These are phyloP conservation scores for Drosophila pseudotalamancana DNA, from an alignment of 2,888 invertebrate species.

Conservation along the genomic window DNA sequence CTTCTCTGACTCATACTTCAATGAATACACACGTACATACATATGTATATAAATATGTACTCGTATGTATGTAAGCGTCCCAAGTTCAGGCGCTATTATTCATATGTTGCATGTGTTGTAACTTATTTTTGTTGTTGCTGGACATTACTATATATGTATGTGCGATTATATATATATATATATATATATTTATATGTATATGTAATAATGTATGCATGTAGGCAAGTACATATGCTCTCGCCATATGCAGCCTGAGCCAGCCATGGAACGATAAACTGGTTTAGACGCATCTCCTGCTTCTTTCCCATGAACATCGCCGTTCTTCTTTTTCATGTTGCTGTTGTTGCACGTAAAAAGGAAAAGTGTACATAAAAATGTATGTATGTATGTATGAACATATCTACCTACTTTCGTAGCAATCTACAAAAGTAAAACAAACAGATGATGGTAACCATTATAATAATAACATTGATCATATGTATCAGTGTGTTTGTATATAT, in stretches of 20 bases:
- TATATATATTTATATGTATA: background rate
- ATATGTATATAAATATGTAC: background rate
- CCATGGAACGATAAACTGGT: slow-evolving; percentile 64
- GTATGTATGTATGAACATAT: background rate
- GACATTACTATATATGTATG: slow-evolving; percentile 8
- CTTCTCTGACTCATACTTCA: slow-evolving; percentile 37
- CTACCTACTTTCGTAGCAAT: too few relatives aligned
- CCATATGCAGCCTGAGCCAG: slow-evolving; percentile 53
- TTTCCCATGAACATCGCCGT: slow-evolving; percentile 25
- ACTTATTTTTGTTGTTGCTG: slow-evolving; percentile 22
- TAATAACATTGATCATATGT: slow-evolving; percentile 3
- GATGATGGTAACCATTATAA: background rate
- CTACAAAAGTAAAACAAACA: slow-evolving; percentile 1
- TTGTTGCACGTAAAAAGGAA: slow-evolving; percentile 61
- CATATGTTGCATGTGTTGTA: slow-evolving; percentile 20
- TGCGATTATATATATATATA: background rate
- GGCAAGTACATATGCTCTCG: slow-evolving; percentile 24
- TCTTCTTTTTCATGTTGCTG: too few relatives aligned
- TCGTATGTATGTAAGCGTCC: background rate
- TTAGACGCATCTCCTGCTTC: slow-evolving; percentile 58
- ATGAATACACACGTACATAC: background rate
- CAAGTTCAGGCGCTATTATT: background rate
- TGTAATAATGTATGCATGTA: background rate
- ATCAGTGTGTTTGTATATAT: slow-evolving; percentile 21
- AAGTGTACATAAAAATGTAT: slow-evolving; percentile 38